Evolutionary conservation across 1,140 invertebrate species (phyloP).

Genomic region (Drosophila lacteicornis): DNA sequence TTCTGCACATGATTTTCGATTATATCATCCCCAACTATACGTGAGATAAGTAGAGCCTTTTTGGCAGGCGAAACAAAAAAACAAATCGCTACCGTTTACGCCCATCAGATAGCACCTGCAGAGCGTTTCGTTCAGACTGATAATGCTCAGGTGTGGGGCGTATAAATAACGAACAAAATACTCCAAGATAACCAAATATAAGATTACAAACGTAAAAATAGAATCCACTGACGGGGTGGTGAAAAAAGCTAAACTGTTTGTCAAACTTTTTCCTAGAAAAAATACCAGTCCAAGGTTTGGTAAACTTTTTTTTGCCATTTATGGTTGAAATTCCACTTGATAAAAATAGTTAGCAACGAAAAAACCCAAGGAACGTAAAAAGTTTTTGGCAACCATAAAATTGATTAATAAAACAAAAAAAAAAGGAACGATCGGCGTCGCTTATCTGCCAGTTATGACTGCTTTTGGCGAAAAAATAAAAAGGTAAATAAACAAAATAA

Average conservation of each 20-base stretch:
- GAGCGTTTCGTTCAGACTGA: constrained; percentile 19
- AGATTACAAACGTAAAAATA: constrained; percentile 31
- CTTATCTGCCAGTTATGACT: constrained; percentile 41
- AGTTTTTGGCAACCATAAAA: constrained; percentile 53
- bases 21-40: constrained; percentile 11
- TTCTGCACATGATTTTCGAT: constrained; percentile 1
- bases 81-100: constrained; percentile 33
- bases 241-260: constrained; percentile 1
- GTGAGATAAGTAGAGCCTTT: constrained; percentile 9
- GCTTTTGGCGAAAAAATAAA: constrained; percentile 34
- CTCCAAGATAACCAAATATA: constrained; percentile 20
- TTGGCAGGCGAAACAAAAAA: not conserved
- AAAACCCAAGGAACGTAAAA: constrained; percentile 12
- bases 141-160: constrained; percentile 18
- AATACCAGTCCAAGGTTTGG: not conserved
- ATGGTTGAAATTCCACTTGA: constrained; percentile 5
- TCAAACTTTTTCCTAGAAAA: not conserved
- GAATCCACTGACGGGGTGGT: not conserved
- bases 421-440: constrained; percentile 15
- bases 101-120: constrained; percentile 27
- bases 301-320: too few relatives aligned
- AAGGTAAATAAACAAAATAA: constrained; percentile 52
- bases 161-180: constrained; percentile 35
- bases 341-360: constrained; percentile 19
- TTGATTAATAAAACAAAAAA: constrained; percentile 52